Evolutionary conservation across 2,113 vertebrate species (phyloP).

Genomic region (Crocuta crocuta): DNA sequence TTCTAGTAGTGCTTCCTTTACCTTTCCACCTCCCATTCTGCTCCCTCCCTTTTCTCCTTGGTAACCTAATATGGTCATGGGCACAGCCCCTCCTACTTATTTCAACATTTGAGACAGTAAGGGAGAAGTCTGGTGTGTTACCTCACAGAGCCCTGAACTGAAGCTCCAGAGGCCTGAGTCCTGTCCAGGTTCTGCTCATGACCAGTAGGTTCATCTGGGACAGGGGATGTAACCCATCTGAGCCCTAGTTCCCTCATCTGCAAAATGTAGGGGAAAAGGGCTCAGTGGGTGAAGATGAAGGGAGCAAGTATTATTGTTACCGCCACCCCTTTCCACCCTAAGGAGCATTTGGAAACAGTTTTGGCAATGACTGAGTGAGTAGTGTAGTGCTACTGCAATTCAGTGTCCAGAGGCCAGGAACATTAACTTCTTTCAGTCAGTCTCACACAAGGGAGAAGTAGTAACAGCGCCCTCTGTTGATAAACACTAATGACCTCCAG

Average conservation of each 20-base stretch:
- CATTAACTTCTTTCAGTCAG: neutral
- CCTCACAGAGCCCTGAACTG: neutral
- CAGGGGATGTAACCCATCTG: neutral
- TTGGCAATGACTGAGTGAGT: neutral
- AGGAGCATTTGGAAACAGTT: neutral
- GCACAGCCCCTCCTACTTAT: neutral
- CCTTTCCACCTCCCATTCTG: neutral
- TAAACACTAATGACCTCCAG: neutral
- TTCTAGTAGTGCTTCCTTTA: neutral
- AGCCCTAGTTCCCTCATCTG: neutral
- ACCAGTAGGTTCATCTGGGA: too few relatives aligned
- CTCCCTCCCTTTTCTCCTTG: neutral
- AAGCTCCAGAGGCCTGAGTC: neutral
- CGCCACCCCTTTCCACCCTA: neutral
- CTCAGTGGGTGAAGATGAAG: neutral
- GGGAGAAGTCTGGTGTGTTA: neutral
- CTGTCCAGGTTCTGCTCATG: neutral
- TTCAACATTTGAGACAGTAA: neutral
- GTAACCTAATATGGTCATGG: neutral
- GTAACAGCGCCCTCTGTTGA: neutral
- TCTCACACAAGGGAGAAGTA: neutral
- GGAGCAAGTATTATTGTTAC: neutral
- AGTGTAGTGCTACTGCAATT: neutral
- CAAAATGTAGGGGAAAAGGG: neutral
- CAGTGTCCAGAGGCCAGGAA: neutral